Evolutionary conservation across 1,140 invertebrate species (phyloP).

Genomic region (Drosophila mauritiana): DNA sequence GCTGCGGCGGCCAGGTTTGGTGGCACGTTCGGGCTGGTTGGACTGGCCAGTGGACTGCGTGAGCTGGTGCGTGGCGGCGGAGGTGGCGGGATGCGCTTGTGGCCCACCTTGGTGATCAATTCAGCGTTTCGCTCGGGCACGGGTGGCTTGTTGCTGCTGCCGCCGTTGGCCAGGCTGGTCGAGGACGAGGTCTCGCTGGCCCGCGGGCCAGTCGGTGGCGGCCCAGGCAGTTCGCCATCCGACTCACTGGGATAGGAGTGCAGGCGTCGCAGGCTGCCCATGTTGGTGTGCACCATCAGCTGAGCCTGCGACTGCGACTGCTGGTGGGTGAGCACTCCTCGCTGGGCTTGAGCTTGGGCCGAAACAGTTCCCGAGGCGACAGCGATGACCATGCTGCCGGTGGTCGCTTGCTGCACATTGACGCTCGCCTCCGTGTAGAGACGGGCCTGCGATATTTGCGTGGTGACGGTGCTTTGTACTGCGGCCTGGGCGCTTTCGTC

Average conservation of each 20-base stretch:
- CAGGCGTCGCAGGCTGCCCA: slow-evolving; percentile 88
- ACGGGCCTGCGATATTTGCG: slow-evolving; percentile 83
- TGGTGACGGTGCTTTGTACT: slow-evolving; percentile 83
- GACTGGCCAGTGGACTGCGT: slow-evolving; percentile 92
- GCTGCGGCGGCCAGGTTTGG: slow-evolving; percentile 79
- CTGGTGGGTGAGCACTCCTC: slow-evolving; percentile 32
- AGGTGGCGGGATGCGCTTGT: slow-evolving; percentile 92
- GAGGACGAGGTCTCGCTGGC: slow-evolving; percentile 3
- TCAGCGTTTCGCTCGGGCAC: slow-evolving; percentile 92
- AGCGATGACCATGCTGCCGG: slow-evolving; percentile 67
- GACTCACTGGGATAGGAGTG: slow-evolving; percentile 91
- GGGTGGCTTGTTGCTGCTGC: slow-evolving; percentile 87
- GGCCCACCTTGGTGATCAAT: slow-evolving; percentile 87
- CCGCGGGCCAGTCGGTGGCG: slow-evolving; percentile 7
- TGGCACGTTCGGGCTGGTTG: slow-evolving; percentile 88
- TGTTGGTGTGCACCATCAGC: slow-evolving; percentile 85
- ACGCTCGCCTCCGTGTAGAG: slow-evolving; percentile 75
- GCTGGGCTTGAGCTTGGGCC: slow-evolving; percentile 12
- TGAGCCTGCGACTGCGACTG: slow-evolving; percentile 46
- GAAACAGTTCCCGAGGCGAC: slow-evolving; percentile 37
- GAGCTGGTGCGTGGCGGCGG: slow-evolving; percentile 93
- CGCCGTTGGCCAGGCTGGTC: slow-evolving; percentile 15
- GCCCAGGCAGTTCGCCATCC: slow-evolving; percentile 88
- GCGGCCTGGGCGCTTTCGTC: slow-evolving; percentile 84
- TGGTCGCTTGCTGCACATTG: slow-evolving; percentile 57